Conservation (phyloP, 2,888 invertebrate species). For the Tiliacea aurago region DNA sequence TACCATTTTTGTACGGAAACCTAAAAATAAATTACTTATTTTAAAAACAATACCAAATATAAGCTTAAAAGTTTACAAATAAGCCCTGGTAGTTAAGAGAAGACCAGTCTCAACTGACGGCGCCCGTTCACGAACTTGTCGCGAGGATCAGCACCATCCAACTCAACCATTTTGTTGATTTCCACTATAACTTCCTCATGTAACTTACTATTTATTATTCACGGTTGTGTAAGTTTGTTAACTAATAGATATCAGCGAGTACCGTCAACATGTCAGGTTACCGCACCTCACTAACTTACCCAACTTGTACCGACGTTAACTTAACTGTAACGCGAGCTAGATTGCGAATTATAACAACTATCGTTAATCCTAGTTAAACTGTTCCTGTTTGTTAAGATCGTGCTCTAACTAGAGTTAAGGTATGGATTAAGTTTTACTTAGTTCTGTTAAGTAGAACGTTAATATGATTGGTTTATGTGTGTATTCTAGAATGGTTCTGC, state of each 20-base stretch:
- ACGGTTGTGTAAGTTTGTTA: too few species aligned
- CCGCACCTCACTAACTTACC: conserved; percentile 32
- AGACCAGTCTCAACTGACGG: too few species aligned
- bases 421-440: conserved; percentile 30
- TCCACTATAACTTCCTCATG: too few species aligned
- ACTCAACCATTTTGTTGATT: too few species aligned
- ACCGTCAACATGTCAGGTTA: conserved; percentile 10
- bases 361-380: conserved; percentile 51
- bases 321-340: conserved; percentile 42
- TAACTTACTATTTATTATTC: too few species aligned
- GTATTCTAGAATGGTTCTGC: not conserved
- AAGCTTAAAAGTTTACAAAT: too few species aligned
- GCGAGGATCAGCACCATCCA: too few species aligned
- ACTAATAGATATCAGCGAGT: conserved; percentile 3
- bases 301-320: conserved; percentile 48
- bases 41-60: too few species aligned
- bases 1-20: too few species aligned
- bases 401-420: conserved; percentile 38
- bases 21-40: too few species aligned
- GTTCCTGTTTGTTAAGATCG: conserved; percentile 42
- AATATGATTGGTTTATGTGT: not conserved
- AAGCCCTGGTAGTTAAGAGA: too few species aligned
- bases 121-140: too few species aligned
- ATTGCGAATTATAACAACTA: conserved; percentile 52
- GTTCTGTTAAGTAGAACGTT: conserved; percentile 13